Conservation (phyloP, 2,113 vertebrate genomes). For the Sitta europaea region DNA sequence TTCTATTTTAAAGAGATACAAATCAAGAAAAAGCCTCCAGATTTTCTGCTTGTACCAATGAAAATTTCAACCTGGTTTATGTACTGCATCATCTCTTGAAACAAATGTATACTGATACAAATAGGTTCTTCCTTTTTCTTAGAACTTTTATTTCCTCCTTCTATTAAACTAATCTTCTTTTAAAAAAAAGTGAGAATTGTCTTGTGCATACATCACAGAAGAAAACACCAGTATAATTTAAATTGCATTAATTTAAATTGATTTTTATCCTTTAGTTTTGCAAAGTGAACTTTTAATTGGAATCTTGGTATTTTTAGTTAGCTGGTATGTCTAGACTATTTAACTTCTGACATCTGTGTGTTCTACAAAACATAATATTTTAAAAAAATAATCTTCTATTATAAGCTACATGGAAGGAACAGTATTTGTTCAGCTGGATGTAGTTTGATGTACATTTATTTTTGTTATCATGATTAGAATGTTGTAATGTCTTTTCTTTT, state of each 20-base stretch:
- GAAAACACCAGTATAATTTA: neutral
- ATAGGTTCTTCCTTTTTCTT: neutral
- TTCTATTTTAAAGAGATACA: neutral
- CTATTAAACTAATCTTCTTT: neutral
- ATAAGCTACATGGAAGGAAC: neutral
- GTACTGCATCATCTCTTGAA: neutral
- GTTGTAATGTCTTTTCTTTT: fast-evolving
- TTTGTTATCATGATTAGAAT: neutral
- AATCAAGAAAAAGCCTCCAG: neutral
- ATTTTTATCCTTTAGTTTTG: neutral
- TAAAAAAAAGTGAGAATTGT: neutral
- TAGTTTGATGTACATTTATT: neutral
- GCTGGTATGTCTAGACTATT: neutral
- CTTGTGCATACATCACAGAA: neutral
- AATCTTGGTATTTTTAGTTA: neutral
- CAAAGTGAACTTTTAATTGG: neutral
- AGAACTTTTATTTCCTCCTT: neutral
- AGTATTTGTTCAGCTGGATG: neutral
- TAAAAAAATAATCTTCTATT: neutral
- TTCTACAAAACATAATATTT: neutral
- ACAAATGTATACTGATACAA: neutral
- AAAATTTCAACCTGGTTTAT: neutral
- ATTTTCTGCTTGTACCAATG: neutral
- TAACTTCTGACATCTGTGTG: neutral
- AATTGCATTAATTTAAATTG: neutral